Conservation (phyloP, 2,113 vertebrate species). For the Tenebrosternarchus preto region DNA sequence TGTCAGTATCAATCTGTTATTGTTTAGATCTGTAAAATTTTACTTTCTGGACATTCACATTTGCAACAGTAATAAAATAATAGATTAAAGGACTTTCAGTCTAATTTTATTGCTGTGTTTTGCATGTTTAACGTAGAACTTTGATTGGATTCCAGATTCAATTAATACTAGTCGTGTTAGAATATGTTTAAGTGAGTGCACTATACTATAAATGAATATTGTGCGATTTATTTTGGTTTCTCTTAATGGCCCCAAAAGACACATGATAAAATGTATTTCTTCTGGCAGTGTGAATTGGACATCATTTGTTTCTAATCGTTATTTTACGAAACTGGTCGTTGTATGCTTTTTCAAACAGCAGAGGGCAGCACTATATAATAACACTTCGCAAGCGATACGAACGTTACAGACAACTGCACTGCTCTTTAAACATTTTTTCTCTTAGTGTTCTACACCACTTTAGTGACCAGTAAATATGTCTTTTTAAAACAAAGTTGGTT, state of each 20-base stretch:
- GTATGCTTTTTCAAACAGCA: slow-evolving; percentile 37
- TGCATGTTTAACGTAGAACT: too few relatives aligned
- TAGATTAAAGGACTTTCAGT: too few relatives aligned
- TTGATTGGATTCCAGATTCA: too few relatives aligned
- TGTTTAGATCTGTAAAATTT: too few relatives aligned
- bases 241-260: too few relatives aligned
- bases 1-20: too few relatives aligned
- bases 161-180: too few relatives aligned
- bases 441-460: neutral
- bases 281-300: neutral
- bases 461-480: neutral
- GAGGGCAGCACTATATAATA: slow-evolving; percentile 63
- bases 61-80: too few relatives aligned
- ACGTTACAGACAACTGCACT: neutral
- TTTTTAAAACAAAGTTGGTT: neutral
- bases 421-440: neutral
- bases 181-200: neutral
- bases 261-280: neutral
- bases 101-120: too few relatives aligned
- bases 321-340: neutral
- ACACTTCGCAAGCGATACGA: neutral
- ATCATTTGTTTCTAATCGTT: neutral
- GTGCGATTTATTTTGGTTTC: too few relatives aligned
- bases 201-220: neutral
- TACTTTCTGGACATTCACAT: too few relatives aligned